Percentiles rank a stretch among this genome's conserved stretches.
phyloP scores from a whole-genome alignment of 2,888 invertebrate species.

The Sphecodes monilicornis region DNA sequence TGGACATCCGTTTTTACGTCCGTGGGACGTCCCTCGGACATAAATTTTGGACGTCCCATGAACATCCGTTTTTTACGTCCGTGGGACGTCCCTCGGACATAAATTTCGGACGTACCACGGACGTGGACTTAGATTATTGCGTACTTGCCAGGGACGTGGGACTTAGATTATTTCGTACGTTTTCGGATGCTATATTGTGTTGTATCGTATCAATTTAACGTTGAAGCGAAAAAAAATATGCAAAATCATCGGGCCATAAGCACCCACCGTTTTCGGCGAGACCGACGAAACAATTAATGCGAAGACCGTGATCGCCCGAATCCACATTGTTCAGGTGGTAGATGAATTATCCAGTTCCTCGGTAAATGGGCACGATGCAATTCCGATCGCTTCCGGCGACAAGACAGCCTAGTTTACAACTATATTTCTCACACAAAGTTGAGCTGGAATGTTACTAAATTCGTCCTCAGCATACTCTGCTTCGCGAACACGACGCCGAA shows the following conservation, averaged over 20 bases:
- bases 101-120: too few relatives aligned
- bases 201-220: not conserved
- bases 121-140: too few relatives aligned
- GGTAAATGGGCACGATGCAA: slow-evolving; percentile 26
- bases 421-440: slow-evolving; percentile 66
- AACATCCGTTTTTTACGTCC: too few relatives aligned
- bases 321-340: slow-evolving; percentile 64
- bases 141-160: too few relatives aligned
- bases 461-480: slow-evolving; percentile 65
- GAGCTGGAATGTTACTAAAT: slow-evolving; percentile 72
- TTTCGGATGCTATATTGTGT: too few relatives aligned
- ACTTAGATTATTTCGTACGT: too few relatives aligned
- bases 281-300: slow-evolving; percentile 44
- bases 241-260: slow-evolving; percentile 21
- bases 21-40: too few relatives aligned
- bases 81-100: too few relatives aligned
- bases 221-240: not conserved
- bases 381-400: slow-evolving; percentile 41
- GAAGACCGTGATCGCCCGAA: slow-evolving; percentile 53
- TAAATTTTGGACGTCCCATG: too few relatives aligned
- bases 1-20: too few relatives aligned
- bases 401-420: slow-evolving; percentile 59
- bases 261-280: slow-evolving; percentile 59
- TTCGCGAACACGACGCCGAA: slow-evolving; percentile 59
- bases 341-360: slow-evolving; percentile 39